Percentiles rank a stretch among this genome's conserved stretches.
Evolutionary conservation across 2,888 invertebrate genomes (phyloP).

Genomic region (Drosophila sordidula): DNA sequence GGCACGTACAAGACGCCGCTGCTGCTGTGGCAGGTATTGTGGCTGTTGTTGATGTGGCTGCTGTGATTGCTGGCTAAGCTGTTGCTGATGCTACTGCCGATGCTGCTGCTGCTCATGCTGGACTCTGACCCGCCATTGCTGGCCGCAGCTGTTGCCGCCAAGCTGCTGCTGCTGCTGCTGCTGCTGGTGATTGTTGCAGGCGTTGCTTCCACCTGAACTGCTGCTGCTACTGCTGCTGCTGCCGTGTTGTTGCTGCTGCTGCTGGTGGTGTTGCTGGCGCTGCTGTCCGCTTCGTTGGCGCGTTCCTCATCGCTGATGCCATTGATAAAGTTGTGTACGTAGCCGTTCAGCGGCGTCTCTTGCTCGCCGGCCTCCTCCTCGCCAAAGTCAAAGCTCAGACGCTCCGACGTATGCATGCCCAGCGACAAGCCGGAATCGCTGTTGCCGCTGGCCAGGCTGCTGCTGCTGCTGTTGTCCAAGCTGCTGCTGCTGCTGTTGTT

Average conservation of each 20-base stretch:
- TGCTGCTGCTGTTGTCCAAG: constrained; percentile 10
- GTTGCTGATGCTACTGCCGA: constrained; percentile 3
- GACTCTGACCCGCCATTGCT: constrained; percentile 21
- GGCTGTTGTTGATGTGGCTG: constrained; percentile 21
- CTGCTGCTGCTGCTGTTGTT: constrained; percentile 19
- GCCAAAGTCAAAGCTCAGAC: constrained; percentile 82
- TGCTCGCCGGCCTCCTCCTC: constrained; percentile 81
- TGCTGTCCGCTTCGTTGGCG: constrained; percentile 59
- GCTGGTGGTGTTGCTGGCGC: constrained; percentile 6
- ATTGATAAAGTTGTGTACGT: constrained; percentile 84
- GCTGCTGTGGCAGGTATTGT: constrained; percentile 23
- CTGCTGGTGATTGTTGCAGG: constrained; percentile 12
- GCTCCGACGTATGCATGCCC: constrained; percentile 54
- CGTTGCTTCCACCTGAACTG: constrained; percentile 17
- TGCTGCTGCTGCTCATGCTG: constrained; percentile 1
- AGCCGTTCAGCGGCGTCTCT: constrained; percentile 83
- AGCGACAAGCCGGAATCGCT: constrained; percentile 65
- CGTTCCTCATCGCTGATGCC: constrained; percentile 82
- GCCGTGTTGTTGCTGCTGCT: constrained; percentile 2
- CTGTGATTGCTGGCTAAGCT: constrained; percentile 2
- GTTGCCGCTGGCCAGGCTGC: background rate
- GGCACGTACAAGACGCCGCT: constrained; percentile 66
- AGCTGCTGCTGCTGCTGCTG: constrained; percentile 9
- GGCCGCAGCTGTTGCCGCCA: constrained; percentile 14
- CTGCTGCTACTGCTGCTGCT: background rate